Evolutionary conservation across 92 coral and sea anemone genomes (phyloP).

Genomic region (Zoanthus sansibaricus): DNA sequence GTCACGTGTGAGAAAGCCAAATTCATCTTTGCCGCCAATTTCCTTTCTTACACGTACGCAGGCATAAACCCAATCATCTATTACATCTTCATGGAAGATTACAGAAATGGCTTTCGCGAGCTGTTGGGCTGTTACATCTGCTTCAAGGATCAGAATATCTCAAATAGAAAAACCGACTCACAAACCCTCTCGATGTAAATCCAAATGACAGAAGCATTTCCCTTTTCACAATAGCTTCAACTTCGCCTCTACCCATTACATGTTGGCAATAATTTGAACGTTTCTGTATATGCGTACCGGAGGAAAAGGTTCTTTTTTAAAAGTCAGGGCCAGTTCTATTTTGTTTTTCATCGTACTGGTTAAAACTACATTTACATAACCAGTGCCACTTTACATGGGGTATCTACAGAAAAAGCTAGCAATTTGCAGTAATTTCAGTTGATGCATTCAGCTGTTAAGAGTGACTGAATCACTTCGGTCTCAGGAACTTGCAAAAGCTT

Average conservation of each 20-base stretch:
- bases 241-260: background rate
- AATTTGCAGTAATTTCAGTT: too few species aligned
- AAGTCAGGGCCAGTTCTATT: too few species aligned
- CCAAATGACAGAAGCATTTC: background rate
- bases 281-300: too few species aligned
- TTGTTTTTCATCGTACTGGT: too few species aligned
- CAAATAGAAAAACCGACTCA: background rate
- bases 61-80: constrained; percentile 32
- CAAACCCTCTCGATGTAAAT: background rate
- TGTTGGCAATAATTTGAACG: background rate
- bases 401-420: too few species aligned
- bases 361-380: too few species aligned
- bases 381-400: too few species aligned
- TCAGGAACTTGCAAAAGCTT: too few species aligned
- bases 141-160: background rate
- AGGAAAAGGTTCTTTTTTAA: background rate
- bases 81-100: constrained; percentile 29
- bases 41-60: constrained; percentile 19
- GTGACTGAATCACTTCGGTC: too few species aligned
- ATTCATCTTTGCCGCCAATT: constrained; percentile 28
- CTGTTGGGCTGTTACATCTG: background rate
- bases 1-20: background rate
- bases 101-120: constrained; percentile 20
- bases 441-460: too few species aligned
- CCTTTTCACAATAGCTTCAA: background rate